Percentiles rank a stretch among this genome's conserved stretches.
phyloP scores from a whole-genome alignment of 2,113 vertebrate species.

The Eonycteris spelaea region DNA sequence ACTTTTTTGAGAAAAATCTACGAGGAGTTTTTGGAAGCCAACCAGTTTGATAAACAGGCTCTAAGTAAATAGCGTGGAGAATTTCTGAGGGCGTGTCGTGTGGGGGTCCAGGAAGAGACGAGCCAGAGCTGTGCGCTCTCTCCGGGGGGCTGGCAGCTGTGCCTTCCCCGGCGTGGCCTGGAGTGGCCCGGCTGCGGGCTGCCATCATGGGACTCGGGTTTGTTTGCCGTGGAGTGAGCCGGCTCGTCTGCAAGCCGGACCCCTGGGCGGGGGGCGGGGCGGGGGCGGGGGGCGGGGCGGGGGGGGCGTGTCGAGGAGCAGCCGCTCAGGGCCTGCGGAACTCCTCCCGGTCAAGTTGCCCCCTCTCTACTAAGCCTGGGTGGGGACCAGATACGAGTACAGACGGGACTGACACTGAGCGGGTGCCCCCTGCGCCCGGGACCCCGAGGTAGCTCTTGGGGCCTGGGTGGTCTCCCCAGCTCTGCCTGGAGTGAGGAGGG shows the following conservation, averaged over 20 bases:
- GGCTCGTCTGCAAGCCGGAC: too few species aligned
- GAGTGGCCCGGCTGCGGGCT: too few species aligned
- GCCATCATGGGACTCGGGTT: too few species aligned
- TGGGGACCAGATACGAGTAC: accelerated
- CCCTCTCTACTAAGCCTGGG: neutral
- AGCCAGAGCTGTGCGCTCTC: neutral
- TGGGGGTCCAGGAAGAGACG: neutral
- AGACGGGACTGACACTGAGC: too few species aligned
- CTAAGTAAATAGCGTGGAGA: constrained; percentile 48
- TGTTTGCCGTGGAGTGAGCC: too few species aligned
- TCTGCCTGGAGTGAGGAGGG: too few species aligned
- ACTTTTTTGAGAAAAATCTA: constrained; percentile 29
- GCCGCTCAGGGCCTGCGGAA: too few species aligned
- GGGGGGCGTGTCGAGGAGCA: too few species aligned
- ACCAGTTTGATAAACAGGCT: constrained; percentile 59
- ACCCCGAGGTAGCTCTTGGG: accelerated
- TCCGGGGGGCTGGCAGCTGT: neutral
- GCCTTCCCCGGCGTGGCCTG: neutral
- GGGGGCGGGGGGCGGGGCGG: too few species aligned
- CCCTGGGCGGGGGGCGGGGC: too few species aligned
- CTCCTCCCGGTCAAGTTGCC: neutral
- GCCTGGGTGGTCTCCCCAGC: neutral
- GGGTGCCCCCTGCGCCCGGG: too few species aligned
- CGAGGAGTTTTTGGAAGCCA: constrained; percentile 39
- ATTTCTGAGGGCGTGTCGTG: constrained; percentile 40